Evolutionary conservation across 2,888 invertebrate genomes (phyloP), one percentile per base, ranked within the genome.

Genomic region (Chymomyza amoena): DNA sequence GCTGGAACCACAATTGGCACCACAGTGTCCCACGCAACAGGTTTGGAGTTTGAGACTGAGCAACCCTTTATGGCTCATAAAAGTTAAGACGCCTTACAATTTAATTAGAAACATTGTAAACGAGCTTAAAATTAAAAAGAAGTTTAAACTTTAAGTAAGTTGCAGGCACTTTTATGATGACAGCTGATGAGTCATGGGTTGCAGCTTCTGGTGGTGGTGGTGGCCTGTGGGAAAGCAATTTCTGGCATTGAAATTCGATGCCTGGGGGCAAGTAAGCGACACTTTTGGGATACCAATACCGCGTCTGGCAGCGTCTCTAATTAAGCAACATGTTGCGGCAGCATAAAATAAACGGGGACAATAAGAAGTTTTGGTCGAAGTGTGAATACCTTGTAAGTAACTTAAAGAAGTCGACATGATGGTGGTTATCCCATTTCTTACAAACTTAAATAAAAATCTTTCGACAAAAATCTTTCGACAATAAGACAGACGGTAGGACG

Each of bases 11-110:
- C 77, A 70, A 73, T 76, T 66, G 66, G 70, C 62, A 69, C 39
- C 60, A 20, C 62, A 75, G 51, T 80, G 82, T 83, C 85, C 87
- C 87, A 83, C 85, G 85, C 87, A 83, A 87, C 83, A 83, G 83
- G 83, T 83, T 87, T 80, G 63, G 52, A 50, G 66, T n/a, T 66
- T 6, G 36, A 9, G 36, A 7, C 39, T 45, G 10, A 2, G 13
- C 2, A 45, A 13, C 13, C 13, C 6, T 13, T 45, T 45, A 45
- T 6, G 39, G 39, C 13, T 45, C 39, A 15, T 45, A 45, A 45
- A 45, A 13, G 39, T 9, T 32, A 32, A 45, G 39, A 3, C 32
- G 32, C 9, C 6, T 13, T 13, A 13, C 39, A 10, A 10, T 45
- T 45, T 13, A 45, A 45, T 45, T 45, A 45, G 39, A 45, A 45